Base-by-base conservation (phyloP, 2,797 vertebrate genomes). In the Argyrosomus regius region DNA sequence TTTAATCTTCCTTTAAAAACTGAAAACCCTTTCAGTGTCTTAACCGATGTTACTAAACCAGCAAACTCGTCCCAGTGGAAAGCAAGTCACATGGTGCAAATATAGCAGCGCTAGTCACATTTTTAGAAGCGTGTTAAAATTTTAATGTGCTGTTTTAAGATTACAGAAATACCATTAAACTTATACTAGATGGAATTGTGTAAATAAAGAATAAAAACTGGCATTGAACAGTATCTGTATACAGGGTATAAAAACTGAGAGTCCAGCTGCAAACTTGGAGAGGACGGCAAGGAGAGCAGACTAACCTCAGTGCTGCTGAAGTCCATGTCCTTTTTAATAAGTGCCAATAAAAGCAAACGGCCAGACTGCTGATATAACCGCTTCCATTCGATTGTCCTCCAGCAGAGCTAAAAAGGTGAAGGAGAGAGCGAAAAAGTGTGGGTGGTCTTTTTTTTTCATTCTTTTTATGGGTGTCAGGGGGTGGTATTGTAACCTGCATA, bases 341-440 rank as follows among this genome's bases (percentile, higher is more conserved):
- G 78, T 20, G 22, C 71, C 72, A 83, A 90, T 89, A 91, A 92
- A 93, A 88, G 68, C 63, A 75, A 88, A 86, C 39, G 56, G 72
- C 60, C 66, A 53, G 75, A 77, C 59, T 60, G 78, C 68, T 72
- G 80, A 82, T 76, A 56, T 84, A 65, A 76, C 64, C 8, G 75
- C 77, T 70, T 77, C 72, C 53, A 49, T 53, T 64, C 16, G 48
- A 50, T 72, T 66, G 80, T 80, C 83, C 82, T 84, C 54, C 58
- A 66, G 28, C 58, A 14, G 49, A 63, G 75, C 59, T 68, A 16
- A 54, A 62, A 35, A 75, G 83, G 84, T 87, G 86, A 89, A 89
- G 89, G 84, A 60, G 65, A 87, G 48, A 76, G 5, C 16, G 62
- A 46, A 31, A 67, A 64, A 39, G 45, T 54, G 28, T 59, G 57